Evolutionary conservation across 2,797 vertebrate species (phyloP).

Genomic region (Aldrovandia affinis): DNA sequence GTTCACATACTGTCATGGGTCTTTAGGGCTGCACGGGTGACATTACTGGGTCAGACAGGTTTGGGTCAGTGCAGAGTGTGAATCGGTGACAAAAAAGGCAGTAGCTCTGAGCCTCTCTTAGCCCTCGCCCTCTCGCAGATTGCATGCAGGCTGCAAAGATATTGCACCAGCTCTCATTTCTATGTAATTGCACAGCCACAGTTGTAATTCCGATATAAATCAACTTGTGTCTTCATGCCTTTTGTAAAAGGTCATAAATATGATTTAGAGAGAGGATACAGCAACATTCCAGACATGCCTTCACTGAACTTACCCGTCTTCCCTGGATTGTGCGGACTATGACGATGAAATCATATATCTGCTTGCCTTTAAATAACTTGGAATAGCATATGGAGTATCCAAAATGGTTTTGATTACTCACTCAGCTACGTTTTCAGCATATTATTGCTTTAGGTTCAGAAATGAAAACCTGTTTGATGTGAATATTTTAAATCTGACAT

Average conservation of each 20-base stretch:
- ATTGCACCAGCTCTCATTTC: background rate
- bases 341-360: background rate
- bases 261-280: background rate
- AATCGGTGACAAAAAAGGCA: background rate
- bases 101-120: background rate
- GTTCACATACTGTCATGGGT: slow-evolving; percentile 25
- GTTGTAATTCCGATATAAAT: background rate
- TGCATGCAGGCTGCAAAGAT: background rate
- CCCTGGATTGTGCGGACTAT: background rate
- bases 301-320: background rate
- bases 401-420: background rate
- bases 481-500: background rate
- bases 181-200: background rate
- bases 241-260: slow-evolving; percentile 7
- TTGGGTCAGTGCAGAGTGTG: slow-evolving; percentile 22
- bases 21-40: slow-evolving; percentile 15
- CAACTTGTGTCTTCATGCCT: background rate
- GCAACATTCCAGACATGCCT: background rate
- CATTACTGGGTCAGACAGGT: slow-evolving; percentile 25
- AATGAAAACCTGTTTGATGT: background rate
- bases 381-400: background rate
- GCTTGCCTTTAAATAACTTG: background rate
- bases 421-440: background rate
- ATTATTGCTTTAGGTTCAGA: background rate
- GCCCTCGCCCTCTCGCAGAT: background rate